A percentile compares a stretch with the other conserved stretches of the same genome.
phyloP scores from a whole-genome alignment of 2,888 invertebrate genomes.

The Oscheius sp. region DNA sequence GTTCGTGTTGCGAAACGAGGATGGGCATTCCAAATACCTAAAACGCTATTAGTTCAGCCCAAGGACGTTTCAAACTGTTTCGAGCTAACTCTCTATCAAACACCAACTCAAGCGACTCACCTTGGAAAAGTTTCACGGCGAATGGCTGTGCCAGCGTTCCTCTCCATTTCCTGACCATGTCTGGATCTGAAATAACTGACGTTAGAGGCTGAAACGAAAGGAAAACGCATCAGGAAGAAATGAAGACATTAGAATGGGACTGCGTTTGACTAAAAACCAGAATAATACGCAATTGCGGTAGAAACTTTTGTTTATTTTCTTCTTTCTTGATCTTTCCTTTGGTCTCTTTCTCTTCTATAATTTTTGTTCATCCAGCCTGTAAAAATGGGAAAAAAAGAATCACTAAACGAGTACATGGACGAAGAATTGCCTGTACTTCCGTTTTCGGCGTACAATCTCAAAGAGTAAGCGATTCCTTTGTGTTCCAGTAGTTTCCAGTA shows the following conservation, averaged over 20 bases:
- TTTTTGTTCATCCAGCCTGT: too few relatives aligned
- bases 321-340: too few relatives aligned
- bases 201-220: neutral
- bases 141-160: conserved; percentile 69
- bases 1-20: conserved; percentile 78
- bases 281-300: neutral
- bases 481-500: neutral
- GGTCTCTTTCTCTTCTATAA: neutral
- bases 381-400: too few relatives aligned
- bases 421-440: conserved; percentile 11
- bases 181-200: neutral
- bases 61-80: too few relatives aligned
- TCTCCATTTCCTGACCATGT: conserved; percentile 57
- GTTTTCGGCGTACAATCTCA: conserved; percentile 23
- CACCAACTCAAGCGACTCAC: neutral
- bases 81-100: too few relatives aligned
- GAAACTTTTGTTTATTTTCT: too few relatives aligned
- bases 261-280: too few relatives aligned
- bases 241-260: neutral
- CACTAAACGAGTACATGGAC: conserved; percentile 7
- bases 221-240: neutral
- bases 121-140: conserved; percentile 63
- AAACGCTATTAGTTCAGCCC: neutral
- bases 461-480: neutral
- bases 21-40: conserved; percentile 68